These are phyloP conservation scores for Argynnis bischoffii DNA, from an alignment of 2,888 invertebrate species.

Conservation along the genomic window DNA sequence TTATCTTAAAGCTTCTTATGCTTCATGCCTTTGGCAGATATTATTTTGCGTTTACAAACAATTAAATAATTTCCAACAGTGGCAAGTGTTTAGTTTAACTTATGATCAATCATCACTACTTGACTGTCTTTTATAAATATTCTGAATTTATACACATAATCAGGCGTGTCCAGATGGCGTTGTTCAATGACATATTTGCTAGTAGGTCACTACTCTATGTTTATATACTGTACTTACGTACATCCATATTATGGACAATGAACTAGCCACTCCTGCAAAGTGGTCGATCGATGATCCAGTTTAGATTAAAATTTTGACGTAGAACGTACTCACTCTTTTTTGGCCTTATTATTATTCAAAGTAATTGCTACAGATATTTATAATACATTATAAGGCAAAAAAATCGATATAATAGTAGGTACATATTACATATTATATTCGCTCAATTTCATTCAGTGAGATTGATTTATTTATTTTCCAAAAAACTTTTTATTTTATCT, in stretches of 20 bases:
- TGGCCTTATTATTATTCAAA: no score
- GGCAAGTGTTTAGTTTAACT: no score
- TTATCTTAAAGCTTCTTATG: slow-evolving; percentile 24
- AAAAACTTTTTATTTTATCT: no score
- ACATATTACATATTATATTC: no score
- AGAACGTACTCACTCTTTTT: not conserved
- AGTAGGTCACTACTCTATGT: slow-evolving; percentile 34
- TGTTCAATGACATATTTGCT: slow-evolving; percentile 31
- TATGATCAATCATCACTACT: no score
- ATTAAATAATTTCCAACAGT: no score
- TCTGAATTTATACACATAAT: not conserved
- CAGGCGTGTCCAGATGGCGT: slow-evolving; percentile 18
- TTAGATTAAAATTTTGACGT: slow-evolving; percentile 19
- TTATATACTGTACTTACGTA: slow-evolving; percentile 25
- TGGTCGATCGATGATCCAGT: slow-evolving; percentile 33
- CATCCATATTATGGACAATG: slow-evolving; percentile 33
- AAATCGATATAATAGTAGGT: no score
- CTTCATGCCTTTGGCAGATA: not conserved
- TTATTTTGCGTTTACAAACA: not conserved
- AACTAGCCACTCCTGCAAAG: slow-evolving; percentile 32
- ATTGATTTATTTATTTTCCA: no score
- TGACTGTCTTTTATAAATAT: no score
- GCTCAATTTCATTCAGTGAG: no score
- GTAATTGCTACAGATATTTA: no score
- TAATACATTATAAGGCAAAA: no score